These are phyloP conservation scores for Setophaga kirtlandii DNA, from an alignment of 2,113 vertebrate species.

Conservation along the genomic window DNA sequence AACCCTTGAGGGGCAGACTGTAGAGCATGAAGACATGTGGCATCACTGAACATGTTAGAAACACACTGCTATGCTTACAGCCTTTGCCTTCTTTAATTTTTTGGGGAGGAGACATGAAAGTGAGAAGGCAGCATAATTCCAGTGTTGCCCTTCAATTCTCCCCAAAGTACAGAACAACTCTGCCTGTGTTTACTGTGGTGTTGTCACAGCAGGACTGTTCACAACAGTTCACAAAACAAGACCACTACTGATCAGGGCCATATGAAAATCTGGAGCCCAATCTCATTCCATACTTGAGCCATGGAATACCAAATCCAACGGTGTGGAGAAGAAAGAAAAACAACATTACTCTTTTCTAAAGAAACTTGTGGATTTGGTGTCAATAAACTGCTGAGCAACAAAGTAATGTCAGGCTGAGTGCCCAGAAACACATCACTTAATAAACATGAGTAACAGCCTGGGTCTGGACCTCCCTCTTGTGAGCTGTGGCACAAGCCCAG, in stretches of 20 bases:
- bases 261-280: background rate
- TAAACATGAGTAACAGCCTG: background rate
- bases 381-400: background rate
- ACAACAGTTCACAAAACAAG: background rate
- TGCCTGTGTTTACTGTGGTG: background rate
- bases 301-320: background rate
- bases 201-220: background rate
- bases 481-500: background rate
- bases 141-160: background rate
- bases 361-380: background rate
- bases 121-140: background rate
- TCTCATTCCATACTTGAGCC: background rate
- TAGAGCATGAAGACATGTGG: background rate
- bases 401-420: background rate
- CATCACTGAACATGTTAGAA: background rate
- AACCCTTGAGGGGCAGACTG: background rate
- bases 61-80: background rate
- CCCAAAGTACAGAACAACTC: background rate
- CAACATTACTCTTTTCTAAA: background rate
- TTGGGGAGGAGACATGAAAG: fast-evolving
- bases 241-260: background rate
- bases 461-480: background rate
- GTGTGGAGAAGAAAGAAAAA: background rate
- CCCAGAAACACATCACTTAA: background rate
- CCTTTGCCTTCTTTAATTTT: background rate